Base-by-base conservation (phyloP, 2,797 vertebrate genomes). In the Capromys pilorides region DNA sequence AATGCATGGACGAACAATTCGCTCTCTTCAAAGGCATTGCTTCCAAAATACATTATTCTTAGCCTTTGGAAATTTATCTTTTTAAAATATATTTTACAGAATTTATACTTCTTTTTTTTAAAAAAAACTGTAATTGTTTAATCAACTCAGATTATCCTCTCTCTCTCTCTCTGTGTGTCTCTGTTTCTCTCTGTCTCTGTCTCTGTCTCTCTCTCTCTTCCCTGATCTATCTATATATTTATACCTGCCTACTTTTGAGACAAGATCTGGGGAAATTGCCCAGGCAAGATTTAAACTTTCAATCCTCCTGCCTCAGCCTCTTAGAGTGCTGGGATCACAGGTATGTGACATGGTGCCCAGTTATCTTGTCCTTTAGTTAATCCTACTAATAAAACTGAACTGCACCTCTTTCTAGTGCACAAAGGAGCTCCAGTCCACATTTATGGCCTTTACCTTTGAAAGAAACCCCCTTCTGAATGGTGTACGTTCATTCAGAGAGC, bases 101-200 rank as follows among this genome's bases (percentile, higher is more conserved):
- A 91, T 59, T 88, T 49, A 14, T 66, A 64, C 75, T 96, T 88
- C 31, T 88, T 45, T 85, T 33, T 57, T 57, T n/a, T n/a, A n/a
- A 18, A 77, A 59, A 82, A 77, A 82, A 51, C 39, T 28, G 31
- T 21, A 81, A 28, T 62, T 67, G 1, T 83, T 86, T 87, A 24
- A 86, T 9, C 62, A 57, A 89, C n/a, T 66, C 31, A 78, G 10
- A 71, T 21, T 67, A 6, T 51, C 51, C 71, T 39, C 67, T 39
- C 67, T 6, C 67, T 8, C n/a, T 19, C n/a, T 91, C 75, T 21
- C 31, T 6, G n/a, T n/a, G n/a, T n/a, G n/a, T 39, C 67, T 39
- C 67, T 6, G n/a, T 8, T 18, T 19, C n/a, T 91, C 75, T 21
- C 31, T 6, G n/a, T n/a, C n/a, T n/a, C n/a, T n/a, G n/a, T 39